Evolutionary conservation across 2,797 vertebrate species (phyloP), one percentile per base, ranked within the genome.

Genomic region (Onychomys arenicola): DNA sequence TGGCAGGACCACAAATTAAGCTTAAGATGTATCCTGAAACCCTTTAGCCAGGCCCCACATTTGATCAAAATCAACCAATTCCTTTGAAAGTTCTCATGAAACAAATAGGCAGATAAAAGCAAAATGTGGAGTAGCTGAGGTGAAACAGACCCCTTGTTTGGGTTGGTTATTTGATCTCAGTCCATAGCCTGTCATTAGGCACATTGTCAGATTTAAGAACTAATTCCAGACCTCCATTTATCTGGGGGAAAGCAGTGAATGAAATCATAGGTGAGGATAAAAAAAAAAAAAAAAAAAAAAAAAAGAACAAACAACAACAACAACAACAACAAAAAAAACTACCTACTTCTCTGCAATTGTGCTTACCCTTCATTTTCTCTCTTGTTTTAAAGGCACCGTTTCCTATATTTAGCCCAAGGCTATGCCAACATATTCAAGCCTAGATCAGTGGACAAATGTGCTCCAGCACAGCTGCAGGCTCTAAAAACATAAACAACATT

Each of bases 1-100:
- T 97, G 97, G 94, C 46, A 4, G 92, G 80, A 96, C 93, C 94
- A 96, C 97, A 97, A 97, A 97, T 95, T 96, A 95, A 97, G 96
- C 95, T 95, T 92, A 95, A 97, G 96, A 92, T 96, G 90, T 97
- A 97, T 97, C 95, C 92, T 97, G 94, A 97, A 97, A 97, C 97
- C 88, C 82, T 96, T 96, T 93, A 96, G 93, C 94, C 90, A 92
- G 96, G 94, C 92, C 69, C 88, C 95, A 69, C 96, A 91, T 97
- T 97, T 96, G 90, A 97, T 98, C 94, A 97, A 94, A 97, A 96
- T 97, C 93, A 97, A 95, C 80, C 85, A 94, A 80, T 75, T 90
- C 87, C 96, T 97, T 97, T 96, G 97, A 97, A 97, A 98, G 95
- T 97, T 97, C 97, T 97, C 94, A 83, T 93, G 96, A 97, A 97